Percentiles rank a stretch among this genome's conserved stretches.
Evolutionary conservation across 1,140 invertebrate species (phyloP).

Genomic region (Chionoecetes opilio): DNA sequence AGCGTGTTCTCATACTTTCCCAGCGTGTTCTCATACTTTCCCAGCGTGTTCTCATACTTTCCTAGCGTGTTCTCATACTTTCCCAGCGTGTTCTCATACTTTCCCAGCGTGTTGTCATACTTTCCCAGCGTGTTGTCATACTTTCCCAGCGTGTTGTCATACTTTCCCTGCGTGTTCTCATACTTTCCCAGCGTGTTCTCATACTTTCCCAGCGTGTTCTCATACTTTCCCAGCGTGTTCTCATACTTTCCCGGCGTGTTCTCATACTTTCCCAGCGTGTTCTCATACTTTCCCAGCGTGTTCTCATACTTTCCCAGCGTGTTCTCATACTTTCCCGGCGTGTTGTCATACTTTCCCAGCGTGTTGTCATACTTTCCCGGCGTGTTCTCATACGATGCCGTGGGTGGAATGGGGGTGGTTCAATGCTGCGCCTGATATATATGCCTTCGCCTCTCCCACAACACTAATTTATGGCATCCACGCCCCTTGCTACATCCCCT

Average conservation of each 20-base stretch:
- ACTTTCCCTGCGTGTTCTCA: not conserved
- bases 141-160: not conserved
- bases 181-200: not conserved
- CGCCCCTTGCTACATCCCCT: not conserved
- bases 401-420: conserved; percentile 11
- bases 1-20: not conserved
- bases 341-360: too few relatives aligned
- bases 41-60: not conserved
- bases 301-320: not conserved
- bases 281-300: not conserved
- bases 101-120: not conserved
- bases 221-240: not conserved
- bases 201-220: not conserved
- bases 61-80: not conserved
- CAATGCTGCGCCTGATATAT: not conserved
- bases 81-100: not conserved
- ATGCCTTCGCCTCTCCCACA: not conserved
- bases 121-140: not conserved
- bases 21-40: not conserved
- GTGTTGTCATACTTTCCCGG: not conserved
- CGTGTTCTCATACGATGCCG: not conserved
- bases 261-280: not conserved
- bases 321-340: not conserved
- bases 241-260: not conserved
- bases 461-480: not conserved